Evolutionary conservation across 2,113 vertebrate species (phyloP), one percentile per base, ranked within the genome.

Genomic region (Cheilinus undulatus): DNA sequence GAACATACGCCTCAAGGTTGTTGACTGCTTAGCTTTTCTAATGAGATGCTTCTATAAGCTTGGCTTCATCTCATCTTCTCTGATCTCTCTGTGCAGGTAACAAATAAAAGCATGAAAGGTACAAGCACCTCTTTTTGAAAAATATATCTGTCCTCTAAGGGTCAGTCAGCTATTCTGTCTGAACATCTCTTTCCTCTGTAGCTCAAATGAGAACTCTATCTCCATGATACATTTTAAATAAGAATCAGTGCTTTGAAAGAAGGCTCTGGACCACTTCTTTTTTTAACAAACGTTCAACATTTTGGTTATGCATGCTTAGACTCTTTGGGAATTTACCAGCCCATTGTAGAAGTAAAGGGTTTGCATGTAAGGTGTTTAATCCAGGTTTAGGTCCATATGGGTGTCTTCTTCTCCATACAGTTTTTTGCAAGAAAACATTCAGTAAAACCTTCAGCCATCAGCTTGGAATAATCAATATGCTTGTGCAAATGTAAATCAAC

Each of bases 141-240:
- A 57, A 48, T 17, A 32, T 0, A 32, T 14, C 52, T 0, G 0
- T 49, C 60, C 4, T 54, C 10, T 63, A 11, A 52, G 50, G n/a
- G 24, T 0, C 22, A 59, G 46, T 45, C 20, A 30, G 56, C 50
- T 50, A 46, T 67, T 83, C 42, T 48, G 36, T 32, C 17, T 51
- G 58, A 62, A 56, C n/a, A 19, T 69, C 9, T 57, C 11, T 42
- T 36, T 50, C 34, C 43, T n/a, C n/a, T n/a, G n/a, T 17, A n/a
- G 27, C 59, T 69, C 24, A 11, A 12, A 23, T 54, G 27, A 38
- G n/a, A 59, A 63, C 51, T 62, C 26, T 19, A 48, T 9, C 36
- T 23, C 3, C 24, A 38, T n/a, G 36, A 38, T 12, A 38, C 40
- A 49, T 45, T 11, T 22, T 24, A n/a, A 45, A 0, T 0, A 19